Conservation (phyloP, 2,113 vertebrate species). For the Hyla sarda region DNA sequence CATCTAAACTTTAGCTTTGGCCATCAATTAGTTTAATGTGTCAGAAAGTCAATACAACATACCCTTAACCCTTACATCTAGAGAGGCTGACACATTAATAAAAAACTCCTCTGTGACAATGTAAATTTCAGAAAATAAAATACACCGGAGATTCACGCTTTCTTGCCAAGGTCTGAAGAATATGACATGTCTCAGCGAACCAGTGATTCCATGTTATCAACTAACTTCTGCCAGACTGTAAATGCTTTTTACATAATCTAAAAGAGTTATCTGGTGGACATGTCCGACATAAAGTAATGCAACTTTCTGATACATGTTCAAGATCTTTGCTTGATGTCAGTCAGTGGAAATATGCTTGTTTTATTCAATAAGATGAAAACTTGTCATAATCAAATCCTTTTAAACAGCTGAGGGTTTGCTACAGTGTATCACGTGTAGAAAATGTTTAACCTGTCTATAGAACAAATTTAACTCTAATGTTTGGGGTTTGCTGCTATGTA, state of each 20-base stretch:
- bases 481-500: no score
- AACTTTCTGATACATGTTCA: background rate
- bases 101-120: constrained; percentile 11
- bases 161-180: background rate
- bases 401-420: background rate
- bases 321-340: background rate
- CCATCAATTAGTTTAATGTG: constrained; percentile 50
- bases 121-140: constrained; percentile 30
- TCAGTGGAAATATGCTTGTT: background rate
- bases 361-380: background rate
- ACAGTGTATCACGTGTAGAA: background rate
- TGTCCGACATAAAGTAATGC: background rate
- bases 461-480: no score
- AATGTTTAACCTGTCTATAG: no score
- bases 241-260: background rate
- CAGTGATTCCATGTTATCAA: background rate
- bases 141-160: background rate
- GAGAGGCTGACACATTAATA: background rate
- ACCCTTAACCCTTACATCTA: constrained; percentile 21
- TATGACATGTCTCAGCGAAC: background rate
- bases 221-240: background rate
- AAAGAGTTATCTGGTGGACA: background rate
- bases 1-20: constrained; percentile 37
- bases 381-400: background rate
- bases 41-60: constrained; percentile 47